Conservation (phyloP, 1,140 invertebrate genomes). For the Homarus americanus region DNA sequence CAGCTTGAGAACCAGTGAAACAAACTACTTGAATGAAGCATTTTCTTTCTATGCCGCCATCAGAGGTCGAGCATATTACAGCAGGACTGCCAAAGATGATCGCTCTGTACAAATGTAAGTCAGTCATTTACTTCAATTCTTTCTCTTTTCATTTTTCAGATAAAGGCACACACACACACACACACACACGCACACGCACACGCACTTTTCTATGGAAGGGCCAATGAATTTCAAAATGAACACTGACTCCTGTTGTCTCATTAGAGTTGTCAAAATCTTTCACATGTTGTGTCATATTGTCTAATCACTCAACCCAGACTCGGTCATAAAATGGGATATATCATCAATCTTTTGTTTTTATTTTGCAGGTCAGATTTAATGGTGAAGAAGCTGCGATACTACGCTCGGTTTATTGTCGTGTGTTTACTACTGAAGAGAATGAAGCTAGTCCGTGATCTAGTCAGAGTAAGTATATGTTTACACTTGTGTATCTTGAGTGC, state of each 20-base stretch:
- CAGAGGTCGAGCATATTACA: slow-evolving; percentile 94
- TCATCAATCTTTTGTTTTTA: too few relatives aligned
- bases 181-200: too few relatives aligned
- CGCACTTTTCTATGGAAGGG: too few relatives aligned
- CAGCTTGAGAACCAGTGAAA: slow-evolving; percentile 75
- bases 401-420: slow-evolving; percentile 97
- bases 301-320: too few relatives aligned
- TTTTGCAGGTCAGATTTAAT: slow-evolving; percentile 90
- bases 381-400: slow-evolving; percentile 98
- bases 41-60: slow-evolving; percentile 95
- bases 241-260: too few relatives aligned
- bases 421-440: slow-evolving; percentile 96
- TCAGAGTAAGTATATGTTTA: slow-evolving; percentile 80
- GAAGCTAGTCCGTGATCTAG: slow-evolving; percentile 94
- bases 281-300: too few relatives aligned
- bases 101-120: slow-evolving; percentile 80
- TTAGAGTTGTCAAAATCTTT: too few relatives aligned
- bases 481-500: not conserved
- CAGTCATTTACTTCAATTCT: too few relatives aligned
- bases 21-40: slow-evolving; percentile 75
- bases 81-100: slow-evolving; percentile 94
- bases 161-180: too few relatives aligned
- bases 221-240: too few relatives aligned
- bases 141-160: too few relatives aligned
- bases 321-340: too few relatives aligned